Evolutionary conservation across 2,888 invertebrate genomes (phyloP).

Genomic region (Apodemia duryi): DNA sequence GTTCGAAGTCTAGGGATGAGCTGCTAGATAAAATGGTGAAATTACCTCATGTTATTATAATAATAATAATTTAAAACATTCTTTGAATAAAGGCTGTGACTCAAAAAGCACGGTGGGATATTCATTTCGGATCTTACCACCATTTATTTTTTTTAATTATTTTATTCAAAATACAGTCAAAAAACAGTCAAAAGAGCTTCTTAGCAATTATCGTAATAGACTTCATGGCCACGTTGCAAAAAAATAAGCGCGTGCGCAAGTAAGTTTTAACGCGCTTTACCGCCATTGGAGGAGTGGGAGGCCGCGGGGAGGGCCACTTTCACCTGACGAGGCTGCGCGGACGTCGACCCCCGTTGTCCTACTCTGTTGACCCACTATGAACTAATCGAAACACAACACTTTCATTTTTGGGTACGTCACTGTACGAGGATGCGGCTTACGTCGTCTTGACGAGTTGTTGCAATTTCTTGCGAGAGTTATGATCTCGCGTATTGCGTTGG

Average conservation of each 20-base stretch:
- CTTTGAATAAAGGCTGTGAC: background rate
- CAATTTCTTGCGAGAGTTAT: conserved; percentile 39
- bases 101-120: background rate
- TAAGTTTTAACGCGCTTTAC: conserved; percentile 54
- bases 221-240: conserved; percentile 78
- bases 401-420: conserved; percentile 71
- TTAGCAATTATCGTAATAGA: conserved; percentile 74
- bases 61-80: too few relatives aligned
- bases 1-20: too few relatives aligned
- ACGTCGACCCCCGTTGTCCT: conserved; percentile 74
- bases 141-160: background rate
- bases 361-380: conserved; percentile 74
- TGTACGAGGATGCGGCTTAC: conserved; percentile 66
- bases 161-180: conserved; percentile 40
- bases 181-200: conserved; percentile 64
- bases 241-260: conserved; percentile 70
- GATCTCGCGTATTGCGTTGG: conserved; percentile 40
- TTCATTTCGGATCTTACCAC: background rate
- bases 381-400: conserved; percentile 72
- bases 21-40: too few relatives aligned
- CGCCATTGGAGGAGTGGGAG: conserved; percentile 47
- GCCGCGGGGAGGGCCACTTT: conserved; percentile 67
- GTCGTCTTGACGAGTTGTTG: conserved; percentile 42
- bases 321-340: conserved; percentile 77
- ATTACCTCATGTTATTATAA: too few relatives aligned